Evolutionary conservation across 2,888 invertebrate species (phyloP), one percentile per base, ranked within the genome.

Genomic region (Drosophila formosana): DNA sequence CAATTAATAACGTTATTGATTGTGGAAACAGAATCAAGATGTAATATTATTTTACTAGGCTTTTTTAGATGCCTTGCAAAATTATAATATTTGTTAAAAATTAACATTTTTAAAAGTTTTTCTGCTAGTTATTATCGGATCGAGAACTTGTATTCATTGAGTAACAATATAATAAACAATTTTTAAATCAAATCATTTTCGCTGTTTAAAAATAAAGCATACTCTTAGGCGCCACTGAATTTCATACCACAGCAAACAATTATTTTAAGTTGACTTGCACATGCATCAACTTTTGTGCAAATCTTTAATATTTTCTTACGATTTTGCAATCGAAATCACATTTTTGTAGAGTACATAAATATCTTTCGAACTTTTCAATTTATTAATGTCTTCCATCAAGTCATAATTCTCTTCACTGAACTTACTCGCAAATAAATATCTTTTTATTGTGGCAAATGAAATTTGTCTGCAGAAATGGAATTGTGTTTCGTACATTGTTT

Each of bases 401-500:
- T 9, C 13, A 41, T 25, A 45, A 13, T 2, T 5, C 25, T 25
- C 32, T 53, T 3, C 18, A 1, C 18, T 25, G 7, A 4, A 25
- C 2, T 52, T 13, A n/a, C 30, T 47, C 37, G 9, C 11, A 18
- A 34, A 11, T 5, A 49, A 47, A 46, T 23, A 32, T 41, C 51
- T 47, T 23, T 65, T 52, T 47, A 52, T 60, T 62, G 46, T 8
- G 57, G 39, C 18, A 18, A 55, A 30, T 26, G 7, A 57, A 76
- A 34, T 63, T 58, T 58, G 39, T 72, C 52, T 13, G n/a, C 13
- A 6, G 11, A 39, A 2, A 34, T 45, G 11, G 9, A 32, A 43
- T 55, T 32, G 8, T 47, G n/a, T 47, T 49, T 43, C 37, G 2
- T 23, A 18, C 60, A 52, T 55, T 77, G 72, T 68, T 66, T 47